A percentile compares a stretch with the other conserved stretches of the same genome.
phyloP scores from a whole-genome alignment of 2,888 invertebrate species.

The Scaptomyza cyrtandrae region DNA sequence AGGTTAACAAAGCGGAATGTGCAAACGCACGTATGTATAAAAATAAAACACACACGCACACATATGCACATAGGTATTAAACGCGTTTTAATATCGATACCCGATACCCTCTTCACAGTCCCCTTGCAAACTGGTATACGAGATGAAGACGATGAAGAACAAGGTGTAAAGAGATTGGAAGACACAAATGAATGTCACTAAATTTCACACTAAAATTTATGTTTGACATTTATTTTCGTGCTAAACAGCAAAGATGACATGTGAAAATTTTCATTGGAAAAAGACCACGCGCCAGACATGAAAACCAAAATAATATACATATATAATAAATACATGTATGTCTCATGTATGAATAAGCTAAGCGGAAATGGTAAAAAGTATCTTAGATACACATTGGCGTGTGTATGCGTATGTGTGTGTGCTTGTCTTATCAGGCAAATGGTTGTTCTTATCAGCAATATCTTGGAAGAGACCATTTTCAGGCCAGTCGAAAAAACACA shows the following conservation, averaged over 20 bases:
- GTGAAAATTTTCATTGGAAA: constrained; percentile 48
- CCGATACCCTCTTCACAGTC: constrained; percentile 15
- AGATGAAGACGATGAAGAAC: constrained; percentile 31
- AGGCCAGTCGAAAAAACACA: constrained; percentile 2
- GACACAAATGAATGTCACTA: constrained; percentile 60
- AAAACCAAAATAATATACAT: constrained; percentile 28
- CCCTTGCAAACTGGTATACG: constrained; percentile 65
- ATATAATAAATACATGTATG: constrained; percentile 12
- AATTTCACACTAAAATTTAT: constrained; percentile 44
- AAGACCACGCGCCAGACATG: constrained; percentile 34
- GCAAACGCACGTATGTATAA: constrained; percentile 65
- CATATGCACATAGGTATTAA: constrained; percentile 52
- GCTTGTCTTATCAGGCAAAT: constrained; percentile 60
- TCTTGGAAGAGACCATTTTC: constrained; percentile 61
- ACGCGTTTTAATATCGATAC: constrained; percentile 72
- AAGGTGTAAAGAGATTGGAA: constrained; percentile 16
- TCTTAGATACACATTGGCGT: constrained; percentile 38
- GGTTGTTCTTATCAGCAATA: constrained; percentile 62
- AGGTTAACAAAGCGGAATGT: constrained; percentile 74
- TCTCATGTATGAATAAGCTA: constrained; percentile 55
- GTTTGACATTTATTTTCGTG: constrained; percentile 47
- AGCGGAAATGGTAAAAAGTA: constrained; percentile 53
- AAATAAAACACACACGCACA: neutral
- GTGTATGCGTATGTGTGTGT: constrained; percentile 14
- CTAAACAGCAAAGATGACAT: constrained; percentile 37